Evolutionary conservation across 1,140 invertebrate species (phyloP).

Genomic region (Phenacoccus solenopsis): DNA sequence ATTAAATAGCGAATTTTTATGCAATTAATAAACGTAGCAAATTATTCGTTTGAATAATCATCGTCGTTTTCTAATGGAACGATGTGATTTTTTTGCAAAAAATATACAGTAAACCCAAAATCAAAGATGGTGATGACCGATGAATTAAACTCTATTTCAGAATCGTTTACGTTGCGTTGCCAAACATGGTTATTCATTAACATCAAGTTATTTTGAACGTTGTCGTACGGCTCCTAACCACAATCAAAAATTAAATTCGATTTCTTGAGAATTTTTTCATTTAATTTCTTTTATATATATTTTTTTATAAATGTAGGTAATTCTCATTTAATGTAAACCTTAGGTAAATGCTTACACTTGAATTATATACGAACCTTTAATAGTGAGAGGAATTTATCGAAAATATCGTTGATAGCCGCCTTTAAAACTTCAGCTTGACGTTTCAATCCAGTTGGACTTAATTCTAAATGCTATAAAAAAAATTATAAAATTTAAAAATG

Average conservation of each 20-base stretch:
- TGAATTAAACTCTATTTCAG: background rate
- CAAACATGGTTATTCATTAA: background rate
- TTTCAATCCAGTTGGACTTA: background rate
- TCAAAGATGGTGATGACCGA: background rate
- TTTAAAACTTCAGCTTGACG: slow-evolving; percentile 8
- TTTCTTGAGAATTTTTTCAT: background rate
- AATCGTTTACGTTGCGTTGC: background rate
- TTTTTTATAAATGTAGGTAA: background rate
- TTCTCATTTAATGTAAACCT: no score
- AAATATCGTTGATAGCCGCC: background rate
- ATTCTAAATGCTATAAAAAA: background rate
- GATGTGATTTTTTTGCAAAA: background rate
- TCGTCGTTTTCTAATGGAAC: background rate
- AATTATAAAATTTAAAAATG: background rate
- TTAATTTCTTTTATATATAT: background rate
- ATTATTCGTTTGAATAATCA: background rate
- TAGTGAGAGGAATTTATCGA: background rate
- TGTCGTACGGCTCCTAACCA: background rate
- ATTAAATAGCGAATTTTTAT: background rate
- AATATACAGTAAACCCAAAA: background rate
- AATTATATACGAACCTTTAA: background rate
- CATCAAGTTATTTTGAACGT: background rate
- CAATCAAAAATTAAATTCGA: background rate
- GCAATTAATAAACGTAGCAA: background rate
- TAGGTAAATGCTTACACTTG: no score